Conservation (phyloP, 2,113 vertebrate species). For the Platysteira castanea region DNA sequence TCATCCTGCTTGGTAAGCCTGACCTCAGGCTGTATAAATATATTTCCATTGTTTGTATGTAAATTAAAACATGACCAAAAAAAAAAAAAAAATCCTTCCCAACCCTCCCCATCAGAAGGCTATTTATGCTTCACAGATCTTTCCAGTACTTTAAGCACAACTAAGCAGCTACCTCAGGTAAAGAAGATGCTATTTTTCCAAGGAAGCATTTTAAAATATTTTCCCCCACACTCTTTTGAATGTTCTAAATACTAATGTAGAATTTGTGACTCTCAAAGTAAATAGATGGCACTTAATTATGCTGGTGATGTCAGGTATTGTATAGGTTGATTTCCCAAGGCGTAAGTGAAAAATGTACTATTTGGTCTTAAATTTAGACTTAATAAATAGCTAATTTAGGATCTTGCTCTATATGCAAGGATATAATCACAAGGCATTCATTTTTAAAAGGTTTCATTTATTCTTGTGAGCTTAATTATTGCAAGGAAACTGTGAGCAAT, state of each 20-base stretch:
- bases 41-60: slow-evolving; percentile 55
- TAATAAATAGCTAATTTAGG: slow-evolving; percentile 99
- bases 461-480: slow-evolving; percentile 99
- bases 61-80: slow-evolving; percentile 33
- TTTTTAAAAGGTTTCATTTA: slow-evolving; percentile 98
- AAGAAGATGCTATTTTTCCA: slow-evolving; percentile 37
- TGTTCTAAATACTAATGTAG: slow-evolving; percentile 73
- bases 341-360: slow-evolving; percentile 87
- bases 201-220: slow-evolving; percentile 55
- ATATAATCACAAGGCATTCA: slow-evolving; percentile 97
- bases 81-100: slow-evolving; percentile 11
- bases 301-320: slow-evolving; percentile 77
- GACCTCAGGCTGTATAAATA: slow-evolving; percentile 4
- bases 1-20: slow-evolving; percentile 57
- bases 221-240: slow-evolving; percentile 32
- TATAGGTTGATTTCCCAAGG: slow-evolving; percentile 93
- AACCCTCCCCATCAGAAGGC: slow-evolving; percentile 20
- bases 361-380: slow-evolving; percentile 92
- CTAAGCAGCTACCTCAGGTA: slow-evolving; percentile 65
- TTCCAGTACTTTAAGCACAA: slow-evolving; percentile 69
- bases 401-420: slow-evolving; percentile 90
- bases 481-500: slow-evolving; percentile 95
- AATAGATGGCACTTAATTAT: slow-evolving; percentile 78
- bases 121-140: slow-evolving; percentile 66
- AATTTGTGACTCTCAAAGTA: slow-evolving; percentile 72